Percentiles rank a stretch among this genome's conserved stretches.
These are phyloP conservation scores for Melitaea athalia DNA, from an alignment of 2,888 invertebrate genomes.

Conservation along the genomic window DNA sequence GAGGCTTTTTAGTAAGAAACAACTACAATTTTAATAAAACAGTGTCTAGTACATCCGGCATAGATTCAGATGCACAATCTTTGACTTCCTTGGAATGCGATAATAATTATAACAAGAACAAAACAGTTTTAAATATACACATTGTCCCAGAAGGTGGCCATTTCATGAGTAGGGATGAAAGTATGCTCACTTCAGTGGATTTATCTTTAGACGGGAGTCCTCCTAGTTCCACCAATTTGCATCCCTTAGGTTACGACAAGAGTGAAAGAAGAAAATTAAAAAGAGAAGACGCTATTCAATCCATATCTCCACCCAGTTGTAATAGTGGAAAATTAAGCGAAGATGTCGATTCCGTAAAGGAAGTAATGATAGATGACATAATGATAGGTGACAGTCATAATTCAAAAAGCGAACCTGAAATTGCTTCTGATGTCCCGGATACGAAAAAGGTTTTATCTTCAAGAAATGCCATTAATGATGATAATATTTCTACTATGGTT, in stretches of 20 bases:
- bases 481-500: constrained; percentile 23
- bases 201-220: constrained; percentile 72
- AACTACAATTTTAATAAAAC: constrained; percentile 71
- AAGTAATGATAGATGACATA: constrained; percentile 38
- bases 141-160: constrained; percentile 70
- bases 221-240: constrained; percentile 68
- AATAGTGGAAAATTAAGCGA: constrained; percentile 76
- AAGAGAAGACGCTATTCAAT: constrained; percentile 78
- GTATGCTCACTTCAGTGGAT: constrained; percentile 69
- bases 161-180: constrained; percentile 72
- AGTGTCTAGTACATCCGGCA: constrained; percentile 62
- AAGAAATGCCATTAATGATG: constrained; percentile 14
- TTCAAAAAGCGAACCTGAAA: constrained; percentile 9
- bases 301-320: constrained; percentile 74
- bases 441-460: constrained; percentile 9
- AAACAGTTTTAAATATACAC: constrained; percentile 74
- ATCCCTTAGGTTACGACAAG: constrained; percentile 70
- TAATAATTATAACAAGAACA: constrained; percentile 58
- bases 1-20: constrained; percentile 85
- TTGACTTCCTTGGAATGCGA: constrained; percentile 62
- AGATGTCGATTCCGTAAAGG: constrained; percentile 63
- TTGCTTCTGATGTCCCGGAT: neutral
- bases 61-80: constrained; percentile 63
- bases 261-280: constrained; percentile 74
- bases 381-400: constrained; percentile 15